Evolutionary conservation across 53 echinoderm and acorn worm genomes (phyloP).

Genomic region (Astropecten irregularis): DNA sequence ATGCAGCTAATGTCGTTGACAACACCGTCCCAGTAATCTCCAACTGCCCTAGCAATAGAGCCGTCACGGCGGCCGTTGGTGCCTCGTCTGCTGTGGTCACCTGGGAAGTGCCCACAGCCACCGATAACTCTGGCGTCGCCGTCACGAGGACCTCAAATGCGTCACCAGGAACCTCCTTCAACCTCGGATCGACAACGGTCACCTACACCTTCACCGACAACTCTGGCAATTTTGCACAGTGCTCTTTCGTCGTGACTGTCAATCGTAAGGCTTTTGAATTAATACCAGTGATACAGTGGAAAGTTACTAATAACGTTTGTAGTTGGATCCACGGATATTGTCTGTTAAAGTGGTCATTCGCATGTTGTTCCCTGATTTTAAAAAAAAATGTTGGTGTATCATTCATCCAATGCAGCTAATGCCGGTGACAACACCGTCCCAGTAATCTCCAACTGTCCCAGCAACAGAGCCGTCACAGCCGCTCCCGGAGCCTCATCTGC

Average conservation of each 20-base stretch:
- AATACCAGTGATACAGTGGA: too few species aligned
- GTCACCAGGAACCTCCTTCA: slow-evolving; percentile 46
- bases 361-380: too few species aligned
- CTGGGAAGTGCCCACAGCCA: slow-evolving; percentile 75
- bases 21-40: slow-evolving; percentile 58
- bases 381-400: too few species aligned
- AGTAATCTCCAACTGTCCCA: slow-evolving; percentile 62
- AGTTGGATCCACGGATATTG: too few species aligned
- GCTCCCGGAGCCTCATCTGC: slow-evolving; percentile 11
- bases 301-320: too few species aligned
- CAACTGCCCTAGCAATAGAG: slow-evolving; percentile 51
- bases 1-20: too few species aligned
- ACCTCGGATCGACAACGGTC: slow-evolving; percentile 57
- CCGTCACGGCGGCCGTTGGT: not conserved
- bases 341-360: too few species aligned
- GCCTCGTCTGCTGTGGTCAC: slow-evolving; percentile 27
- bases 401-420: too few species aligned
- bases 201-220: slow-evolving; percentile 72
- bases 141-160: not conserved
- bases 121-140: slow-evolving; percentile 50
- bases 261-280: too few species aligned
- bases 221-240: slow-evolving; percentile 52
- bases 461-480: slow-evolving; percentile 31
- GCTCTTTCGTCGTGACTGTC: slow-evolving; percentile 59
- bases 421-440: slow-evolving; percentile 52